Conservation (phyloP, 2,113 vertebrate genomes). For the Columbina picui region DNA sequence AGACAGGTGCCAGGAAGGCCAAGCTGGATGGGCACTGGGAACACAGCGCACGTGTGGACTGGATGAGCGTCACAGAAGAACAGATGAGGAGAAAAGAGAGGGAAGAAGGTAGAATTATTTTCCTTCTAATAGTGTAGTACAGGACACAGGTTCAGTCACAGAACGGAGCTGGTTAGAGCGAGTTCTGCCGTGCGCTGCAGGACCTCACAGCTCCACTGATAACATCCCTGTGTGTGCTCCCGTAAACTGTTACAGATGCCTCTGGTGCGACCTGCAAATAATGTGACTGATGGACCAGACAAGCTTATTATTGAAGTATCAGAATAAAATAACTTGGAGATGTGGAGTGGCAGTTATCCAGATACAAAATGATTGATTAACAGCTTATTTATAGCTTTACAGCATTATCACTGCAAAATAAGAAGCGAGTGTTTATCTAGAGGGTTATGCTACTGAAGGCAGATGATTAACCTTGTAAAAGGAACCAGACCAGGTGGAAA, state of each 20-base stretch:
- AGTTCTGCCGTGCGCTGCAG: not conserved
- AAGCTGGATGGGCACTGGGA: not conserved
- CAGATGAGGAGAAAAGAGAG: not conserved
- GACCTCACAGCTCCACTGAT: not conserved
- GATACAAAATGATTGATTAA: not conserved
- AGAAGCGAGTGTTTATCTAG: not conserved
- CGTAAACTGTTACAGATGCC: not conserved
- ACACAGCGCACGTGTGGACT: rapidly evolving
- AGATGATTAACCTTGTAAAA: not conserved
- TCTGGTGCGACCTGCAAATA: not conserved
- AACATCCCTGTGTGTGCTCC: not conserved
- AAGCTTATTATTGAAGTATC: not conserved
- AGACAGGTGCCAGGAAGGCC: not conserved
- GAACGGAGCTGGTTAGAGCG: not conserved
- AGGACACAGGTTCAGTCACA: not conserved
- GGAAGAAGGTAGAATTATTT: not conserved
- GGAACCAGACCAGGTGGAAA: not conserved
- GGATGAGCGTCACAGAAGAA: not conserved
- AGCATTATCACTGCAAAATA: not conserved
- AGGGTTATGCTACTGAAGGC: not conserved
- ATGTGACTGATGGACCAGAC: not conserved
- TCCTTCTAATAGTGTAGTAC: not conserved
- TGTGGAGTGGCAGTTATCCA: not conserved
- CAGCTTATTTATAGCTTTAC: not conserved
- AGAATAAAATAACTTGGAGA: conserved; percentile 1